Percentiles rank a stretch among this genome's conserved stretches.
Evolutionary conservation across 2,888 invertebrate species (phyloP).

Genomic region (Rhamphomyia laevipes): DNA sequence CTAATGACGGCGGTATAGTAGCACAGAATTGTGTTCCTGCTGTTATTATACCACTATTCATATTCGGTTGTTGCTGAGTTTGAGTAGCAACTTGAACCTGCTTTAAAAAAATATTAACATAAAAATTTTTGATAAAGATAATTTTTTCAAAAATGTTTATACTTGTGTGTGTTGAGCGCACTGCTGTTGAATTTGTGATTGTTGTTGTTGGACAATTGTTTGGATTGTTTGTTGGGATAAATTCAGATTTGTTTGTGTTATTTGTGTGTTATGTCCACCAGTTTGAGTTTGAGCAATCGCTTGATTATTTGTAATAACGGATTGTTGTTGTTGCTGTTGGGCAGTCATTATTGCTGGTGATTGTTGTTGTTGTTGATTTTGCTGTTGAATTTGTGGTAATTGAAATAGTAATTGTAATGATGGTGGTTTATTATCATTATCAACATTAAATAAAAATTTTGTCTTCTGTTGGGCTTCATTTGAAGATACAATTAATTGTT

Average conservation of each 20-base stretch:
- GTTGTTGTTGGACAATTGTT: conserved; percentile 37
- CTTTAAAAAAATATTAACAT: conserved; percentile 19
- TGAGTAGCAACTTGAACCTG: conserved; percentile 54
- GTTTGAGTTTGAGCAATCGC: conserved; percentile 9
- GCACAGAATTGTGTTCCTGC: conserved; percentile 23
- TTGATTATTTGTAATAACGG: conserved; percentile 1
- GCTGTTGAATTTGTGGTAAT: conserved; percentile 27
- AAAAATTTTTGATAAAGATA: not conserved
- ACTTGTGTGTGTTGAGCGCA: conserved; percentile 27
- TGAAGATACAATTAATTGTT: conserved; percentile 13
- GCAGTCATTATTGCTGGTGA: conserved; percentile 12
- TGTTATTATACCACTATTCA: conserved; percentile 2
- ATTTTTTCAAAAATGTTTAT: not conserved
- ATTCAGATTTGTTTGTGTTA: conserved; percentile 30
- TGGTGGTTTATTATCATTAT: conserved; percentile 32
- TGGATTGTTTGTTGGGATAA: conserved; percentile 31
- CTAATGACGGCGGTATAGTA: conserved; percentile 21
- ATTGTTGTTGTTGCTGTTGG: conserved; percentile 22
- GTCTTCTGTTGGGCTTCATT: conserved; percentile 28
- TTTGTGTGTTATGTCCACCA: conserved; percentile 17
- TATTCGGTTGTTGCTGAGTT: conserved; percentile 38
- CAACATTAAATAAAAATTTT: conserved; percentile 37
- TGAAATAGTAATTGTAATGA: conserved; percentile 37
- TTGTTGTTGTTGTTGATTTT: conserved; percentile 16
- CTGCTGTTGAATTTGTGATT: conserved; percentile 36